These are phyloP conservation scores for Argynnis bischoffii DNA, from an alignment of 2,888 invertebrate species.

Conservation along the genomic window DNA sequence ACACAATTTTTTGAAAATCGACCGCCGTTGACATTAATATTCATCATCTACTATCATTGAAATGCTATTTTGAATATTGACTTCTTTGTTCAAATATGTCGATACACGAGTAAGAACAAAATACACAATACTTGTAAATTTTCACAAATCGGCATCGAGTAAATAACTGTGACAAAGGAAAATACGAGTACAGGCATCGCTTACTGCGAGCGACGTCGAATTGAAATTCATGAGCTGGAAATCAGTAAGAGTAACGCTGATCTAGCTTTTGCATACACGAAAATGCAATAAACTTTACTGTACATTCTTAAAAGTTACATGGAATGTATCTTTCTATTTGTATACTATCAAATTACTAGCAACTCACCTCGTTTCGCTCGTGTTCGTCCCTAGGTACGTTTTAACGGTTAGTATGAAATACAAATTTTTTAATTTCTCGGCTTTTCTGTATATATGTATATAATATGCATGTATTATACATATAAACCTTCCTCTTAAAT, in stretches of 20 bases:
- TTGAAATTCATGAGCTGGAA: conserved; percentile 41
- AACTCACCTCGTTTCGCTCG: too few relatives aligned
- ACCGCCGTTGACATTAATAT: too few relatives aligned
- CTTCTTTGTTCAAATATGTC: background rate
- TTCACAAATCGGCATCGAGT: conserved; percentile 31
- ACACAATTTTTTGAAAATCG: too few relatives aligned
- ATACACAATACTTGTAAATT: conserved; percentile 29
- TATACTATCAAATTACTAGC: too few relatives aligned
- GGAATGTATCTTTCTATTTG: too few relatives aligned
- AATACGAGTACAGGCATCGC: conserved; percentile 34
- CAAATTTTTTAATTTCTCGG: too few relatives aligned
- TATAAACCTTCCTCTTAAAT: too few relatives aligned
- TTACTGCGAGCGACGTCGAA: conserved; percentile 32
- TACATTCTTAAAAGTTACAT: background rate
- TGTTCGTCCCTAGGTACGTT: too few relatives aligned
- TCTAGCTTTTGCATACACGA: conserved; percentile 10
- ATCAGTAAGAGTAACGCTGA: conserved; percentile 22
- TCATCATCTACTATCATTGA: background rate
- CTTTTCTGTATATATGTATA: too few relatives aligned
- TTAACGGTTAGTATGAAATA: too few relatives aligned
- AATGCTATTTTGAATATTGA: background rate
- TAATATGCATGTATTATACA: too few relatives aligned
- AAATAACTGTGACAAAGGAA: conserved; percentile 40
- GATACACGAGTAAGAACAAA: conserved; percentile 21
- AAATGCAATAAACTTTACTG: conserved; percentile 17